Conservation (phyloP, 2,888 invertebrate species). For the Nymphalis urticae region DNA sequence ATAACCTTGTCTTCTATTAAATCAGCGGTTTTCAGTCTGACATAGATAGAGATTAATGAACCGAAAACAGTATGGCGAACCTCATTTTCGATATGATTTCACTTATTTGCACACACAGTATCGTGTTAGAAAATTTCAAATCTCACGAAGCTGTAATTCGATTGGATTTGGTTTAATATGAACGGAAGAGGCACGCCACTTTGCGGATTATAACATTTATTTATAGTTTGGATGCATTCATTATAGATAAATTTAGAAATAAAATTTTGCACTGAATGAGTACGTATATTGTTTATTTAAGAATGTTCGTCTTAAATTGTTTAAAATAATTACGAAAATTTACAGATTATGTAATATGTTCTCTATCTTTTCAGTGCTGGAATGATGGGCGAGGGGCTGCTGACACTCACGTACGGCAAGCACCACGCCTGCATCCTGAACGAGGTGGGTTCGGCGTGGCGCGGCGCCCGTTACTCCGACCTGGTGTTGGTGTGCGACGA, state of each 20-base stretch:
- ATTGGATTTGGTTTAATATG: slow-evolving; percentile 47
- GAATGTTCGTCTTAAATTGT: too few species aligned
- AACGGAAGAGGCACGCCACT: slow-evolving; percentile 40
- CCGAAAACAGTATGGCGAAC: slow-evolving; percentile 60
- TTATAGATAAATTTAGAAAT: too few species aligned
- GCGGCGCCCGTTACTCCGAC: slow-evolving; percentile 92
- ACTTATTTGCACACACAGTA: slow-evolving; percentile 55
- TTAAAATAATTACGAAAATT: too few species aligned
- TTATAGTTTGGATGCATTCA: slow-evolving; percentile 10
- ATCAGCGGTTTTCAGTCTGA: slow-evolving; percentile 61
- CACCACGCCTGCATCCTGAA: slow-evolving; percentile 95
- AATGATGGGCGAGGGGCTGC: slow-evolving; percentile 86
- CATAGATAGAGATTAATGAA: slow-evolving; percentile 64
- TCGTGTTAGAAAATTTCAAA: slow-evolving; percentile 53
- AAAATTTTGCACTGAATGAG: too few species aligned
- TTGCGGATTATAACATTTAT: slow-evolving; percentile 37
- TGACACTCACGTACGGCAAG: slow-evolving; percentile 96
- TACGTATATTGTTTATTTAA: too few species aligned
- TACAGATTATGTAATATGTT: slow-evolving; percentile 1
- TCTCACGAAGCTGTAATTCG: slow-evolving; percentile 61
- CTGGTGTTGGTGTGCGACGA: slow-evolving; percentile 93
- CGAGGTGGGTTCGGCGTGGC: slow-evolving; percentile 93
- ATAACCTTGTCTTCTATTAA: slow-evolving; percentile 70
- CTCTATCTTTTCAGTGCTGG: slow-evolving; percentile 70
- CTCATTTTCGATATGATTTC: slow-evolving; percentile 65